Conservation (phyloP, 2,797 vertebrate species). For the Microctenopoma steveboyesi region DNA sequence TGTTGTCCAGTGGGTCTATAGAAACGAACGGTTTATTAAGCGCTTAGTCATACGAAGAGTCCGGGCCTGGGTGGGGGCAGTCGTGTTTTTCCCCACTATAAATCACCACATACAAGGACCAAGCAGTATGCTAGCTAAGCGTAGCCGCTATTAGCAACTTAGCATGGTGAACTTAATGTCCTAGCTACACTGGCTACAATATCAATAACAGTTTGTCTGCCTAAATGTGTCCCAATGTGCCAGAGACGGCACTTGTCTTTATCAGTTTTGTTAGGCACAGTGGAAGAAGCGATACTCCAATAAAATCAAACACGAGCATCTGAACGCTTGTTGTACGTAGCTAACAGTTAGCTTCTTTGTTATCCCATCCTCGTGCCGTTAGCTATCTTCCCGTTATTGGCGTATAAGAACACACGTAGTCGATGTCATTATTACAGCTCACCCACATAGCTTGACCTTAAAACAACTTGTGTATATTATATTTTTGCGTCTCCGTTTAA, state of each 20-base stretch:
- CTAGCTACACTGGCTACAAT: neutral
- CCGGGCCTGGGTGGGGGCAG: constrained; percentile 82
- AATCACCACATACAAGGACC: constrained; percentile 68
- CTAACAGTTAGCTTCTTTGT: constrained; percentile 71
- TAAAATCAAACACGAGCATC: neutral
- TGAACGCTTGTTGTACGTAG: constrained; percentile 18
- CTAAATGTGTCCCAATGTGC: rapidly evolving
- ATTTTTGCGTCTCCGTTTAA: neutral
- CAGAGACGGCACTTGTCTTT: rapidly evolving
- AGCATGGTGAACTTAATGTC: constrained; percentile 41
- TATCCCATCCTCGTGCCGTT: constrained; percentile 74
- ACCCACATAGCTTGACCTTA: rapidly evolving
- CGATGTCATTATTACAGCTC: neutral
- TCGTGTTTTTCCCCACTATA: constrained; percentile 70
- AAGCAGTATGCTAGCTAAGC: constrained; percentile 49
- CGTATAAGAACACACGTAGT: neutral
- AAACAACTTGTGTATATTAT: neutral
- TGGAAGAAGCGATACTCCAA: neutral
- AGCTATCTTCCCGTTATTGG: constrained; percentile 27
- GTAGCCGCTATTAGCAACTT: constrained; percentile 47
- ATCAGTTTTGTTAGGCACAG: no score
- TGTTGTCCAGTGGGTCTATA: neutral
- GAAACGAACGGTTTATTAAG: neutral
- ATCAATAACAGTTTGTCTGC: neutral
- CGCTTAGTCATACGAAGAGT: constrained; percentile 40